Conservation (phyloP, 2,888 invertebrate species). For the Venusia cambrica region DNA sequence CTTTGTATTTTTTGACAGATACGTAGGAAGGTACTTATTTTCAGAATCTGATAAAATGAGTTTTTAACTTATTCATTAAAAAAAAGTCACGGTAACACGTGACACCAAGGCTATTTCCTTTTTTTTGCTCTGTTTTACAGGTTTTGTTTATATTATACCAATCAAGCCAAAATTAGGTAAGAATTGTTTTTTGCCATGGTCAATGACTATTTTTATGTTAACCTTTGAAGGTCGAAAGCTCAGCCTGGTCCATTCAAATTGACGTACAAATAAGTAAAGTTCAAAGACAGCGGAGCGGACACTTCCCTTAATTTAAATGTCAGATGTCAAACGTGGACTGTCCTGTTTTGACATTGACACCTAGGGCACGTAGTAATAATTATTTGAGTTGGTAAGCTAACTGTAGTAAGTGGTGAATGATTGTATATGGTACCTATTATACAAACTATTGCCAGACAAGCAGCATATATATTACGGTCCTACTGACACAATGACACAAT, state of each 20-base stretch:
- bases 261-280: conserved; percentile 28
- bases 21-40: too few species aligned
- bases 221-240: conserved; percentile 17
- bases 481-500: too few species aligned
- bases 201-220: conserved; percentile 4
- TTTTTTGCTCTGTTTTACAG: too few species aligned
- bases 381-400: neutral
- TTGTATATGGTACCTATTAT: too few species aligned
- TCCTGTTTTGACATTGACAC: conserved; percentile 15
- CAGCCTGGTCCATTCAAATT: conserved; percentile 21
- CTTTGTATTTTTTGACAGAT: conserved; percentile 21
- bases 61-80: neutral
- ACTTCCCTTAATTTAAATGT: conserved; percentile 27
- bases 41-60: too few species aligned
- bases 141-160: too few species aligned
- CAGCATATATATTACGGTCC: too few species aligned
- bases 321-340: conserved; percentile 16
- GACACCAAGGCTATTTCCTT: too few species aligned
- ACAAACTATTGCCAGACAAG: too few species aligned
- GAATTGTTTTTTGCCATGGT: too few species aligned
- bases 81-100: neutral
- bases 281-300: conserved; percentile 26
- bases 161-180: too few species aligned
- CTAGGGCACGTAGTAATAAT: neutral
- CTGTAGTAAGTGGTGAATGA: too few species aligned